Base-by-base conservation (phyloP, 2,888 invertebrate genomes). In the Diarsia mendica region DNA sequence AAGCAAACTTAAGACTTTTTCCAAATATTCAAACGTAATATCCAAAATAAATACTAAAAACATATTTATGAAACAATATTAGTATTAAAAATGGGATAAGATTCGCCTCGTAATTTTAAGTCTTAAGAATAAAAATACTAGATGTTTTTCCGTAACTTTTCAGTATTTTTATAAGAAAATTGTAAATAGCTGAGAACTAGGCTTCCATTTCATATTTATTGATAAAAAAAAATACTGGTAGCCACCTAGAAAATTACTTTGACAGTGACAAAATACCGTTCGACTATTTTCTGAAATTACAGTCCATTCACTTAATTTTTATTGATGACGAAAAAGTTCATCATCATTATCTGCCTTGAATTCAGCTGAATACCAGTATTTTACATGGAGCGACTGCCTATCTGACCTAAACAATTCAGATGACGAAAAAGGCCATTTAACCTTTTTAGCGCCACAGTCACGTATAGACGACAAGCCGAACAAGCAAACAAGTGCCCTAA, bases 81-180 rank as follows among this genome's bases (percentile, higher is more conserved):
- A 80, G 64, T 75, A 80, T 67, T 75, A 65, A 63, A 67, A 77
- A 55, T 28, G n/a, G 51, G 51, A 60, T 49, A 67, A 70, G 39
- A 61, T 67, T 75, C 72, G 64, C 73, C 77, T 70, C 69, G 13
- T 85, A 85, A 75, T 74, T 74, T 10, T 85, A 78, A 85, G 72
- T 65, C 51, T 70, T 67, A 58, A 9, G 33, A 33, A 8, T 67
- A 73, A 85, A 71, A 85, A 53, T 71, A 69, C 65, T 73, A 76
- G 67, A 73, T 48, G 9, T 75, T 83, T 80, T 55, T 79, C 77
- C 20, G 83, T 48, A 58, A 44, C 72, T 67, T 72, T 58, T 68
- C 49, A n/a, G 39, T 83, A 82, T 75, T 79, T 82, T 82, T 83
- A 55, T 83, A 75, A 61, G 63, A 75, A 61, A 69, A 76, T 9